Evolutionary conservation across 2,797 vertebrate species (phyloP).

Genomic region (Pogoniulus pusillus): DNA sequence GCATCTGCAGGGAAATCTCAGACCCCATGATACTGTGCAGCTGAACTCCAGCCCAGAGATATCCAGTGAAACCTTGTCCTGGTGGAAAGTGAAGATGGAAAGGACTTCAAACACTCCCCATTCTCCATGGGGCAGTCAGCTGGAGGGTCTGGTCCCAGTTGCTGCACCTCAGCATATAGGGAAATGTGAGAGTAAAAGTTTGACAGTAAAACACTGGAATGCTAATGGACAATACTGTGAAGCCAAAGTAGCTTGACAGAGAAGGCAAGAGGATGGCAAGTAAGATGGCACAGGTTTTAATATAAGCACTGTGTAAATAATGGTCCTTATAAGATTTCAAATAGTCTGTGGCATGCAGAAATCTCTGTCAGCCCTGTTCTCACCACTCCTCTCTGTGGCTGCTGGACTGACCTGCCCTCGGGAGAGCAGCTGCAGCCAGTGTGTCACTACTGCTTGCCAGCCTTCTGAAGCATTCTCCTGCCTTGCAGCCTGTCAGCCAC

Average conservation of each 20-base stretch:
- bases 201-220: not conserved
- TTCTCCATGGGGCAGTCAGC: accelerated
- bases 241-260: not conserved
- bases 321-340: not conserved
- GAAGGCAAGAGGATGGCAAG: not conserved
- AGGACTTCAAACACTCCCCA: not conserved
- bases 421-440: not conserved
- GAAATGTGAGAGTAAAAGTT: not conserved
- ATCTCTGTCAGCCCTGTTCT: not conserved
- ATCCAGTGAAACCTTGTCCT: not conserved
- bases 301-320: not conserved
- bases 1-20: not conserved
- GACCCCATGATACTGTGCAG: accelerated
- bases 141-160: not conserved
- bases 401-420: not conserved
- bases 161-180: not conserved
- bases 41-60: not conserved
- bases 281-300: not conserved
- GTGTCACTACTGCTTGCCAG: not conserved
- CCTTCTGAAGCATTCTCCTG: not conserved
- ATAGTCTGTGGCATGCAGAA: not conserved
- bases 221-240: not conserved
- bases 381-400: not conserved
- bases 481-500: conserved; percentile 20
- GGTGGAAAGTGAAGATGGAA: not conserved